Conservation (phyloP, 2,113 vertebrate genomes). For the Vicugna pacos region DNA sequence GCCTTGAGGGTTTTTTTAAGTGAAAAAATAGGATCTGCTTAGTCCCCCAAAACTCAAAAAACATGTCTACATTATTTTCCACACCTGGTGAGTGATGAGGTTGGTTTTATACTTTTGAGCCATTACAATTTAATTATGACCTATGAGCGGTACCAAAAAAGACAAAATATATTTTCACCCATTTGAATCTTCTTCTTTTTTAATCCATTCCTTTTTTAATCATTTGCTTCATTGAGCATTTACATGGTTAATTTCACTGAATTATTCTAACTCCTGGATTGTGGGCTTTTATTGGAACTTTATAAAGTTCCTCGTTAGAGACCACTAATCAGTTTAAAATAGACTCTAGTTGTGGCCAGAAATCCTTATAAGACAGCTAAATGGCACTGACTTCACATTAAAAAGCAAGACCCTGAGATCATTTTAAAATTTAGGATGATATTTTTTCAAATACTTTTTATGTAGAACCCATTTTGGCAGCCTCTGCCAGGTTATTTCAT, state of each 20-base stretch:
- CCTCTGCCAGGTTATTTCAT: not conserved
- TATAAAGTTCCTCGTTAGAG: conserved; percentile 52
- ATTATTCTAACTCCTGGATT: conserved; percentile 66
- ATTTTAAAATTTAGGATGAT: conserved; percentile 28
- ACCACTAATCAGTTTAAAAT: conserved; percentile 59
- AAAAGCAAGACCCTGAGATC: not conserved
- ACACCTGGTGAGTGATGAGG: not conserved
- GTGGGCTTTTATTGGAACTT: conserved; percentile 59
- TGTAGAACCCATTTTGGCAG: not conserved
- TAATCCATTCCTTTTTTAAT: conserved; percentile 61
- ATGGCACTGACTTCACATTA: not conserved
- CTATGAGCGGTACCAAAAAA: conserved; percentile 7
- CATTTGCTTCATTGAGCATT: conserved; percentile 70
- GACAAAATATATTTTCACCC: conserved; percentile 53
- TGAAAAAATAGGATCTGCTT: not conserved
- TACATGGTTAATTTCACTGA: conserved; percentile 72
- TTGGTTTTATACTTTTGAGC: not conserved
- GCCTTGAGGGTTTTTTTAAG: not conserved
- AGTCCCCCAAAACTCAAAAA: not conserved
- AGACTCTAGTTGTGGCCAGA: not conserved
- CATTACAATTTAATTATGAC: conserved; percentile 22
- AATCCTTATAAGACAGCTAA: conserved; percentile 30
- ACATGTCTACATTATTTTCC: not conserved
- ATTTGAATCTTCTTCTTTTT: conserved; percentile 62
- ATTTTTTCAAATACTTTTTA: not conserved